A percentile compares a stretch with the other conserved stretches of the same genome.
These are phyloP conservation scores for Atta cephalotes DNA, from an alignment of 1,140 invertebrate genomes.

Conservation along the genomic window DNA sequence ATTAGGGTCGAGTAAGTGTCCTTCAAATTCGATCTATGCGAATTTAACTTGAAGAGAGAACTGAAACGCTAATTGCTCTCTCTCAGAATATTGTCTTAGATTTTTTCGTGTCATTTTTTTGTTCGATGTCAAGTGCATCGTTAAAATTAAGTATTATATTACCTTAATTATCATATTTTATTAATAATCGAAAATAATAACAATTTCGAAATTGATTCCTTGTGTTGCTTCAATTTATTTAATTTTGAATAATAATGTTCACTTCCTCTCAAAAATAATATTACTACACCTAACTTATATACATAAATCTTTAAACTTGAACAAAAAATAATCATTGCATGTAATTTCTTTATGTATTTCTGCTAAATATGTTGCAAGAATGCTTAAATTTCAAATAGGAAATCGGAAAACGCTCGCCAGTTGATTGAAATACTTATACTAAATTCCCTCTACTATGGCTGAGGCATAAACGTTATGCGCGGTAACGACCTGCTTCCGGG, in stretches of 20 bases:
- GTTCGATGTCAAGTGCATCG: not conserved
- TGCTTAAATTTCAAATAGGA: conserved; percentile 10
- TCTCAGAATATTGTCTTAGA: not conserved
- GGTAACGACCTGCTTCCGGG: conserved; percentile 35
- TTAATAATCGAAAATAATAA: not conserved
- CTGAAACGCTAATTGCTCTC: not conserved
- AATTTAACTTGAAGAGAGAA: conserved; percentile 10
- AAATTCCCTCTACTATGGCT: not conserved
- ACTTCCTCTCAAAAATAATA: not conserved
- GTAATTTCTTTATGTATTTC: conserved; percentile 1
- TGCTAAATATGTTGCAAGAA: not conserved
- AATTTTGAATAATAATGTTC: not conserved
- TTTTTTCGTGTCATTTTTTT: not conserved
- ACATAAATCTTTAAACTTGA: not conserved
- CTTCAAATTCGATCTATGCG: not conserved
- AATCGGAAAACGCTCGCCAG: not conserved
- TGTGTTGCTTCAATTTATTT: not conserved
- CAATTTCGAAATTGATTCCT: not conserved
- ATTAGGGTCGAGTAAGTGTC: not conserved
- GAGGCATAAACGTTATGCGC: conserved; percentile 29
- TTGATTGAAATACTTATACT: conserved; percentile 50
- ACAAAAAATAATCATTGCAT: not conserved
- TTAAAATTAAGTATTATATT: conserved; percentile 9
- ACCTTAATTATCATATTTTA: not conserved
- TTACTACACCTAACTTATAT: not conserved